phyloP scores from a whole-genome alignment of 2,888 invertebrate species.

The Toxonevra muliebris region DNA sequence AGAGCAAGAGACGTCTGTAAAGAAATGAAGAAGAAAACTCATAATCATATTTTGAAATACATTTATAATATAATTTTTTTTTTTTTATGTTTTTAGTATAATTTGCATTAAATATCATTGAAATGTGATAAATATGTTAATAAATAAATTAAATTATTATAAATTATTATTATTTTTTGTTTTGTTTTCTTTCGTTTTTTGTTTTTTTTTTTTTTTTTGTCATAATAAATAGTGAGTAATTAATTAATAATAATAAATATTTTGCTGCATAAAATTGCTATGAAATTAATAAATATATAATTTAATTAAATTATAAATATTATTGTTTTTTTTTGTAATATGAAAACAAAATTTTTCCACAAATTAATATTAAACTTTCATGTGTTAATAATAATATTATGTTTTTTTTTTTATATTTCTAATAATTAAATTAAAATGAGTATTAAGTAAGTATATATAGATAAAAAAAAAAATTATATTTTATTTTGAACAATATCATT shows the following conservation, averaged over 20 bases:
- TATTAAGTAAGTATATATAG: conserved; percentile 16
- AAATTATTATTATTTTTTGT: conserved; percentile 13
- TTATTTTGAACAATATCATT: background rate
- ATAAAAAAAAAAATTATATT: conserved; percentile 19
- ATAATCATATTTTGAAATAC: conserved; percentile 61
- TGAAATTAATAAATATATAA: conserved; percentile 16
- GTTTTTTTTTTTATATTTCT: conserved; percentile 30
- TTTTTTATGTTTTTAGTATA: conserved; percentile 37
- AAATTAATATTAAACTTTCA: conserved; percentile 17
- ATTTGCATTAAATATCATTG: conserved; percentile 42
- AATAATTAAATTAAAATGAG: conserved; percentile 1
- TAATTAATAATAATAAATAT: conserved; percentile 20
- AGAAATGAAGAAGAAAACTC: conserved; percentile 56
- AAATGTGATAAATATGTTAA: conserved; percentile 24
- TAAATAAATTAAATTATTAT: conserved; percentile 32
- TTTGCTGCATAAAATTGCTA: conserved; percentile 21
- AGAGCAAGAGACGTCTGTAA: conserved; percentile 44
- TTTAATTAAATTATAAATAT: conserved; percentile 26
- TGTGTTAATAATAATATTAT: conserved; percentile 28
- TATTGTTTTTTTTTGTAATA: conserved; percentile 13
- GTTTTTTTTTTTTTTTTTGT: conserved; percentile 6
- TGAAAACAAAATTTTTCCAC: conserved; percentile 27
- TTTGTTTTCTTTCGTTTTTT: conserved; percentile 11
- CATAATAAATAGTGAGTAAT: conserved; percentile 17
- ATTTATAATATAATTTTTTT: conserved; percentile 60